These are phyloP conservation scores for Bucco capensis DNA, from an alignment of 2,113 vertebrate genomes.

Conservation along the genomic window DNA sequence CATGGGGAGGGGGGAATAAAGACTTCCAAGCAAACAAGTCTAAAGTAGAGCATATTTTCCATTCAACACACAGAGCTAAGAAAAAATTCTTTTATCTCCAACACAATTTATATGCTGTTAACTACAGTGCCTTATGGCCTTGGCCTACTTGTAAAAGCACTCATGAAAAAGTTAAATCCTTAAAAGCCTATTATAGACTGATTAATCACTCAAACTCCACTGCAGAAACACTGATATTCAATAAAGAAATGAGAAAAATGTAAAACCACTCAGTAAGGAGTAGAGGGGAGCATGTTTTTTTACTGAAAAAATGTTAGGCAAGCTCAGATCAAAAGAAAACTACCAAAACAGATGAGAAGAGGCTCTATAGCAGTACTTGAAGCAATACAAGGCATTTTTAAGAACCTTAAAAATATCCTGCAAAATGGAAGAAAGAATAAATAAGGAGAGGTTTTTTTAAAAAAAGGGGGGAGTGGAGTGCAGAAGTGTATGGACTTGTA, in stretches of 20 bases:
- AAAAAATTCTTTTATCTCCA: neutral
- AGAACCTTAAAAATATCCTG: neutral
- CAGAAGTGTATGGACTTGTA: rapidly evolving
- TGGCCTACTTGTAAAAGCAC: neutral
- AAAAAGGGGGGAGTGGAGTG: too few species aligned
- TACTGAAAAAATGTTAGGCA: neutral
- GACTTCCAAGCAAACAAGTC: neutral
- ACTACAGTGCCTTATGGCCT: neutral
- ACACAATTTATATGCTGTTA: neutral
- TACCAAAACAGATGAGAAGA: neutral
- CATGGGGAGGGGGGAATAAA: neutral
- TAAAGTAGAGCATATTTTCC: neutral
- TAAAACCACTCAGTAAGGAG: neutral
- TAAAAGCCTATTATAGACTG: neutral
- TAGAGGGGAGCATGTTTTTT: neutral
- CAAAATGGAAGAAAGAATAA: neutral
- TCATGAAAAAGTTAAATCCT: neutral
- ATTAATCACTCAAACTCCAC: neutral
- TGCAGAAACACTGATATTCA: neutral
- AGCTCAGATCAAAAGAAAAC: neutral
- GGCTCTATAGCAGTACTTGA: neutral
- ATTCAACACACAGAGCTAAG: neutral
- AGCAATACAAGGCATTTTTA: neutral
- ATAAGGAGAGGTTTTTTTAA: neutral
- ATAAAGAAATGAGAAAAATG: neutral